These are phyloP conservation scores for Spodoptera exigua DNA, from an alignment of 2,888 invertebrate species.

Conservation along the genomic window DNA sequence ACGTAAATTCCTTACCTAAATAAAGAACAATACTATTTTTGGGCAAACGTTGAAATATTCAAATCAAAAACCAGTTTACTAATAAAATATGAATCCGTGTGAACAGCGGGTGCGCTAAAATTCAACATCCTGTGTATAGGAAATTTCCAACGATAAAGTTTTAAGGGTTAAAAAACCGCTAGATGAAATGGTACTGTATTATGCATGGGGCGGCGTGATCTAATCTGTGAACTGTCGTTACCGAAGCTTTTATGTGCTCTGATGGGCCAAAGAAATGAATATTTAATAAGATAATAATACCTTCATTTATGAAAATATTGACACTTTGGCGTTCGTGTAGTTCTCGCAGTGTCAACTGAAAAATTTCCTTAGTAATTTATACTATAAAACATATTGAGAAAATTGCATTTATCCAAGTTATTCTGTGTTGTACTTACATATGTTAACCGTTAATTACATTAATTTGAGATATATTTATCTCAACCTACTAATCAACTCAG, in stretches of 20 bases:
- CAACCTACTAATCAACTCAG: too few relatives aligned
- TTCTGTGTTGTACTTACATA: too few relatives aligned
- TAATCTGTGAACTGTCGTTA: slow-evolving; percentile 38
- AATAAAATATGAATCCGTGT: slow-evolving; percentile 51
- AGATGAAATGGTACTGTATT: slow-evolving; percentile 45
- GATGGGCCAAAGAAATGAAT: slow-evolving; percentile 15
- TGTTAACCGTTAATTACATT: too few relatives aligned
- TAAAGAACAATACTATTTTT: slow-evolving; percentile 5
- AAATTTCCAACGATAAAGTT: slow-evolving; percentile 49
- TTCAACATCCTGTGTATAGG: slow-evolving; percentile 26
- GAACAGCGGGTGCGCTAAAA: slow-evolving; percentile 40
- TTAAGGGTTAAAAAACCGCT: slow-evolving; percentile 43
- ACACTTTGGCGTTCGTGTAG: too few relatives aligned
- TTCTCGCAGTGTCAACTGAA: too few relatives aligned
- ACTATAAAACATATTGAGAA: too few relatives aligned
- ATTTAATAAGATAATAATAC: slow-evolving; percentile 8
- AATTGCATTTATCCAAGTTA: too few relatives aligned
- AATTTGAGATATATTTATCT: too few relatives aligned
- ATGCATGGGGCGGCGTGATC: slow-evolving; percentile 35
- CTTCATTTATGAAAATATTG: too few relatives aligned
- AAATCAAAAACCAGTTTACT: slow-evolving; percentile 33
- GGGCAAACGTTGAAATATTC: slow-evolving; percentile 31
- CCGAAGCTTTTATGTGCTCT: slow-evolving; percentile 9
- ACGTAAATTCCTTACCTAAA: too few relatives aligned
- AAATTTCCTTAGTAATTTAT: too few relatives aligned